Evolutionary conservation across 1,140 invertebrate species (phyloP), one percentile per base, ranked within the genome.

Genomic region (Metaphire vulgaris): DNA sequence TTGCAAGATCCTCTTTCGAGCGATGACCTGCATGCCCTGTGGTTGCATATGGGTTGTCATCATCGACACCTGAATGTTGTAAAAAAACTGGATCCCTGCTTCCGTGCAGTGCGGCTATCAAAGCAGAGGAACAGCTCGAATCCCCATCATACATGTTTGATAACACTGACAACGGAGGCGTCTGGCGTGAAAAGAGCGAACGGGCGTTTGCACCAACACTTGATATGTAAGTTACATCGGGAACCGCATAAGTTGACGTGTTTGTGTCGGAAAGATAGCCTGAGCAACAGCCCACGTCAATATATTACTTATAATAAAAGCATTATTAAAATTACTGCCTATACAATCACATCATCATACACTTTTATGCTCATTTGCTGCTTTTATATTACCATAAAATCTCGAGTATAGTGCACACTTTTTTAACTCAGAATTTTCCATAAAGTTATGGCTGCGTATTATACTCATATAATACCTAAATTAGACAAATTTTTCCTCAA

Each of bases 171-270:
- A 21, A 21, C 6, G 41, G 21, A 21, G 41, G 41, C 6, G 41
- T 56, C 41, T 56, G 41, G 41, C 41, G 41, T 12, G 41, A 21
- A 56, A 56, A 56, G 41, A 56, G 41, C 41, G 41, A 56, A 56
- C 6, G 41, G 21, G 6, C 21, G 41, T 56, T 56, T 21, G 41
- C 41, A 21, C 41, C 41, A 56, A 56, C 21, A 21, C 6, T 56
- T 56, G 41, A 56, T 78, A 91, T 90, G 74, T 88, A 88, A 32
- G 90, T 89, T 74, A 89, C 69, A 41, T 81, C 80, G 29, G 81
- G 89, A 78, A 91, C 90, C 30, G 90, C 90, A 84, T 90, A 91
- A 79, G 88, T 78, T 0, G 89, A 89, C 12, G 90, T 90, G 81
- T 91, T 73, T 64, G 72, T 73, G 41, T 73, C 72, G 2, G 72